Percentiles rank a stretch among this genome's conserved stretches.
Conservation (phyloP, 2,888 invertebrate genomes). For the Mantis religiosa region DNA sequence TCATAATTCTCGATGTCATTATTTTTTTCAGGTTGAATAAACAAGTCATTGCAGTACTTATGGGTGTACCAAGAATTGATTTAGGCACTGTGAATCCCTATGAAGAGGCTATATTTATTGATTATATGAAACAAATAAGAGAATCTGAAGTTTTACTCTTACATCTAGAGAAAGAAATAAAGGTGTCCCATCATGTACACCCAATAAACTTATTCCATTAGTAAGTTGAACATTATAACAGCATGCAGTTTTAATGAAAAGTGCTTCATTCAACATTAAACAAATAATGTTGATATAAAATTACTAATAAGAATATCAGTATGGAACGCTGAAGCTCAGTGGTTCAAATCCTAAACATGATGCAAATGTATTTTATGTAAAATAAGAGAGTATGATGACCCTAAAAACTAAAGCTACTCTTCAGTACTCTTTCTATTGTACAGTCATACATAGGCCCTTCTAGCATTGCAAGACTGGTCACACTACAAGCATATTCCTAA, state of each 20-base stretch:
- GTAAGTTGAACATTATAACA: constrained; percentile 20
- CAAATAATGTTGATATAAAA: no score
- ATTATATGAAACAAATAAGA: constrained; percentile 54
- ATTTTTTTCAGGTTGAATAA: constrained; percentile 46
- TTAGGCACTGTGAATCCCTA: constrained; percentile 58
- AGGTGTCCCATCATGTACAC: constrained; percentile 60
- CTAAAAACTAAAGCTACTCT: no score
- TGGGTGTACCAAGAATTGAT: constrained; percentile 64
- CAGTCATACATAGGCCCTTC: no score
- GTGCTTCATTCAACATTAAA: background rate
- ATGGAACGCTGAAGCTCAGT: no score
- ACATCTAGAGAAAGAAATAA: constrained; percentile 52
- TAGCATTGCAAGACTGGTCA: no score
- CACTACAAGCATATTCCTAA: no score
- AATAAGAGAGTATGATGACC: no score
- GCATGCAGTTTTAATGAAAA: background rate
- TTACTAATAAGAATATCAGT: no score
- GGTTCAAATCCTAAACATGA: no score
- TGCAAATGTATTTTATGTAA: no score
- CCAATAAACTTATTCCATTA: constrained; percentile 42
- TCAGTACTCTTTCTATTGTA: no score
- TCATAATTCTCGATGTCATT: background rate
- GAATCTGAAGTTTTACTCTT: constrained; percentile 59
- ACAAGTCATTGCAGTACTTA: constrained; percentile 59
- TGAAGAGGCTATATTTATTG: constrained; percentile 64